Evolutionary conservation across 2,113 vertebrate species (phyloP).

Genomic region (Lota lota): DNA sequence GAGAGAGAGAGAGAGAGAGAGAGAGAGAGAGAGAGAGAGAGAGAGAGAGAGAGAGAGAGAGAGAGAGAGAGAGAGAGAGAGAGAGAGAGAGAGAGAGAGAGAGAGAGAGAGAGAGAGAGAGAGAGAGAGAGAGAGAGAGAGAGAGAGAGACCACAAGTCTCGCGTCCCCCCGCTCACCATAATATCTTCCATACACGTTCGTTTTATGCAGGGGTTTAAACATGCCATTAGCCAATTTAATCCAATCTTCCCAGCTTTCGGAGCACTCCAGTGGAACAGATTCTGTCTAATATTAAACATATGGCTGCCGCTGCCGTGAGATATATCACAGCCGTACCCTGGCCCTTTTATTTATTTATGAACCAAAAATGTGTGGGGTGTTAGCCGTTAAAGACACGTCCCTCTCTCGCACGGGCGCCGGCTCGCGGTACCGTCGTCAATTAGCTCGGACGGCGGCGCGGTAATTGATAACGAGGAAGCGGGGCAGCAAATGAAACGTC

Average conservation of each 20-base stretch:
- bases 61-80: no score
- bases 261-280: slow-evolving; percentile 79
- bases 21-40: slow-evolving; percentile 3
- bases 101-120: no score
- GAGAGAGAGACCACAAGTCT: slow-evolving; percentile 59
- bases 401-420: slow-evolving; percentile 42
- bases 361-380: slow-evolving; percentile 26
- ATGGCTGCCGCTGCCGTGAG: slow-evolving; percentile 69
- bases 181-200: slow-evolving; percentile 79
- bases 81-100: no score
- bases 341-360: slow-evolving; percentile 1
- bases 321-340: slow-evolving; percentile 50
- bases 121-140: slow-evolving; percentile 12
- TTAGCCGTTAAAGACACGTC: slow-evolving; percentile 60
- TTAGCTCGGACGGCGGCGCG: slow-evolving; percentile 62
- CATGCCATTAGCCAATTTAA: slow-evolving; percentile 83
- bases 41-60: slow-evolving; percentile 47
- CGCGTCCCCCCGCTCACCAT: slow-evolving; percentile 47
- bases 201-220: slow-evolving; percentile 81
- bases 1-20: no score
- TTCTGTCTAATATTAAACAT: slow-evolving; percentile 84
- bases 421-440: slow-evolving; percentile 57
- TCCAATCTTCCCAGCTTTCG: slow-evolving; percentile 79
- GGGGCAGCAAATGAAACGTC: slow-evolving; percentile 78
- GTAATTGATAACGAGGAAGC: slow-evolving; percentile 76